A percentile compares a stretch with the other conserved stretches of the same genome.
These are phyloP conservation scores for Lanius collurio DNA, from an alignment of 2,113 vertebrate species.

Conservation along the genomic window DNA sequence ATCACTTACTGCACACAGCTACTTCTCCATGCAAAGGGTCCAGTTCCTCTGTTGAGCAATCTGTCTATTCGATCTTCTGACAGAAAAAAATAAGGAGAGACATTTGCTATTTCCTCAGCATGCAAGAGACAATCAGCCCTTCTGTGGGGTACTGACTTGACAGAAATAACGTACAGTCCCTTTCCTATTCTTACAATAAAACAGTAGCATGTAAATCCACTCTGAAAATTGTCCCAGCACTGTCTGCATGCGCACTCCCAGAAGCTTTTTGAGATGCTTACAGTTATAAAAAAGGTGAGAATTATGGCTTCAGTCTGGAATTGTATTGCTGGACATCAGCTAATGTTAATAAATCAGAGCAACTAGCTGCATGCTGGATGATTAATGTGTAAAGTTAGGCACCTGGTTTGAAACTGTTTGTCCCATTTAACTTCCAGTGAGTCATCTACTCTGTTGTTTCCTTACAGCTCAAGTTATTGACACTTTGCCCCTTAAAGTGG, in stretches of 20 bases:
- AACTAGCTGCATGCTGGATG: not conserved
- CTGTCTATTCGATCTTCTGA: not conserved
- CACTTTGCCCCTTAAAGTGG: not conserved
- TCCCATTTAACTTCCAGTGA: not conserved
- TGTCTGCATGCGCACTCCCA: not conserved
- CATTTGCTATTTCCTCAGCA: not conserved
- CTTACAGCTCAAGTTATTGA: not conserved
- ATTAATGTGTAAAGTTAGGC: not conserved
- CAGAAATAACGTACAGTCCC: not conserved
- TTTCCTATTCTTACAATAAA: not conserved
- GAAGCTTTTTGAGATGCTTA: not conserved
- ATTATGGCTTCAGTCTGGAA: not conserved
- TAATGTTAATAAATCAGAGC: not conserved
- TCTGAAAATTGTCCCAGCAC: not conserved
- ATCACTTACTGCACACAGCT: not conserved
- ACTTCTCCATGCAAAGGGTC: slow-evolving; percentile 2
- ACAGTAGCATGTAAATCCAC: not conserved
- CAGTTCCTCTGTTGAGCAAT: slow-evolving; percentile 46
- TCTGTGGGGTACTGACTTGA: not conserved
- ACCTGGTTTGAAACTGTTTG: not conserved
- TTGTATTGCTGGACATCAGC: not conserved
- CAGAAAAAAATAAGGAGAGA: not conserved
- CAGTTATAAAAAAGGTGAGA: not conserved
- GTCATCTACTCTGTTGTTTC: not conserved
- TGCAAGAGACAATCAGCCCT: not conserved